Conservation (phyloP, 2,113 vertebrate species). For the Lutjanus erythropterus region DNA sequence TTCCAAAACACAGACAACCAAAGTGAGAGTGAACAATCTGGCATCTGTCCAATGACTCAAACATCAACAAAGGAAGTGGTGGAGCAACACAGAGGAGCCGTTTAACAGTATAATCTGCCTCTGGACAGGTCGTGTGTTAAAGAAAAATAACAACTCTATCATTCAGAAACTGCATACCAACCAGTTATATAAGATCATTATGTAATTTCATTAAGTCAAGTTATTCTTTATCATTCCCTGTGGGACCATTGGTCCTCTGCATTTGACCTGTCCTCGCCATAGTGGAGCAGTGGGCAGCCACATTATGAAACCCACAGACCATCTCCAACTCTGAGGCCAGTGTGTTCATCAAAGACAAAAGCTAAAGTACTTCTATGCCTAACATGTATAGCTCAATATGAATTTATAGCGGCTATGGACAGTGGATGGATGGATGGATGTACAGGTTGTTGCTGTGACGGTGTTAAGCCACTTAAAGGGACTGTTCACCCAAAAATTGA, state of each 20-base stretch:
- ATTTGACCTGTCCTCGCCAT: not conserved
- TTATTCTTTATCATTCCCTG: not conserved
- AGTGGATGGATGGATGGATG: too few species aligned
- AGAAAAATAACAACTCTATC: not conserved
- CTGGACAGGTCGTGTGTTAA: not conserved
- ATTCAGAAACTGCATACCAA: not conserved
- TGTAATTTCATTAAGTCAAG: not conserved
- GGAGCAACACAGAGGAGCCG: not conserved
- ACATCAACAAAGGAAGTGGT: slow-evolving; percentile 2
- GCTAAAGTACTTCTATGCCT: not conserved
- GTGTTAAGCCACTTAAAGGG: too few species aligned
- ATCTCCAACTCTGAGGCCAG: not conserved
- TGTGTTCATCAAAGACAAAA: not conserved
- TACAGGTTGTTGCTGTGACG: too few species aligned
- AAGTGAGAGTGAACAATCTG: slow-evolving; percentile 3
- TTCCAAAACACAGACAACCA: slow-evolving; percentile 22
- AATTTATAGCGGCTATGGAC: too few species aligned
- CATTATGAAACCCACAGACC: not conserved
- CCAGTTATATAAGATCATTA: not conserved
- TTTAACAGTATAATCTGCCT: not conserved
- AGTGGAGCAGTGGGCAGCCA: not conserved
- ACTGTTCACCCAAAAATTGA: too few species aligned
- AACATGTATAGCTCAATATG: too few species aligned
- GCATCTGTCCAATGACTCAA: not conserved
- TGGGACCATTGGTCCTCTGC: not conserved